Conservation (phyloP, 2,888 invertebrate species). For the Acleris cristana region DNA sequence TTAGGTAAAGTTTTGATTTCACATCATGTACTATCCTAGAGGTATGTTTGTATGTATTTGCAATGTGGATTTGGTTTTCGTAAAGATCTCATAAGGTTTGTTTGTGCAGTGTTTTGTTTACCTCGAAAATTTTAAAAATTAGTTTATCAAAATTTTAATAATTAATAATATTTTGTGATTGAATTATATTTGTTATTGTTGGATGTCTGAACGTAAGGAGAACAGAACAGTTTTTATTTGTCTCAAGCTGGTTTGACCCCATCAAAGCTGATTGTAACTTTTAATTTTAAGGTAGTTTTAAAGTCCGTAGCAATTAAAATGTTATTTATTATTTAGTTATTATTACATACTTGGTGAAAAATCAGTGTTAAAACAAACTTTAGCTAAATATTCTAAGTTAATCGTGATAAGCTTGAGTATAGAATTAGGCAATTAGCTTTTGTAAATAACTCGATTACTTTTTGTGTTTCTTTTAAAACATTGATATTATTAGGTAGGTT, state of each 20-base stretch:
- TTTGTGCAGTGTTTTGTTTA: constrained; percentile 84
- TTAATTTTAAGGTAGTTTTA: constrained; percentile 44
- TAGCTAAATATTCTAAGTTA: constrained; percentile 30
- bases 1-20: constrained; percentile 66
- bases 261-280: constrained; percentile 54
- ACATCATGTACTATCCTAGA: constrained; percentile 63
- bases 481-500: constrained; percentile 8
- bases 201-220: constrained; percentile 49
- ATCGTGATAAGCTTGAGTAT: constrained; percentile 25
- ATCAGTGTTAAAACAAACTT: constrained; percentile 39
- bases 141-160: constrained; percentile 47
- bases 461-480: background rate
- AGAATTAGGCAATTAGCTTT: constrained; percentile 11
- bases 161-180: constrained; percentile 30
- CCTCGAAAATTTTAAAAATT: constrained; percentile 80
- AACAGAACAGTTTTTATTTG: constrained; percentile 52
- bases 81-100: constrained; percentile 83
- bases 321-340: constrained; percentile 80
- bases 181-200: constrained; percentile 54
- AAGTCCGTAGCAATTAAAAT: constrained; percentile 52
- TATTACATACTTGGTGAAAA: constrained; percentile 40
- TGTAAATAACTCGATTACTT: constrained; percentile 18
- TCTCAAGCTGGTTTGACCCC: constrained; percentile 53
- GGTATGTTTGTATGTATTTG: constrained; percentile 75
- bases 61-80: constrained; percentile 81